Evolutionary conservation across 2,113 vertebrate genomes (phyloP).

Genomic region (Pholis gunnellus): DNA sequence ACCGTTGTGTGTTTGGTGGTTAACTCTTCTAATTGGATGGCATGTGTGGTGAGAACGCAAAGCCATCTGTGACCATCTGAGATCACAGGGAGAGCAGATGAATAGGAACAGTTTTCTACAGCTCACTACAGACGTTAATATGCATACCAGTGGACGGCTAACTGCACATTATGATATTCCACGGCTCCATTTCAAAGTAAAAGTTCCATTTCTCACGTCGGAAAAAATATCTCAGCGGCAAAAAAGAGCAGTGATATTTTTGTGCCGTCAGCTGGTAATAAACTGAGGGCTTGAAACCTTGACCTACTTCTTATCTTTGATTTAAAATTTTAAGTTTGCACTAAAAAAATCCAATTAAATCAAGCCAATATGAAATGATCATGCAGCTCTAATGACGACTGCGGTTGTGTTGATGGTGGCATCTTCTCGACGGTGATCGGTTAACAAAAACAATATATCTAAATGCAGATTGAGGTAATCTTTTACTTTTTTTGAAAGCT

Average conservation of each 20-base stretch:
- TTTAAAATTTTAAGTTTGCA: conserved; percentile 3
- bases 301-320: conserved; percentile 14
- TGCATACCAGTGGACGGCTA: conserved; percentile 67
- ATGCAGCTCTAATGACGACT: not conserved
- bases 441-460: conserved; percentile 6
- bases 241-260: conserved; percentile 45
- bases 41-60: conserved; percentile 55
- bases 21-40: conserved; percentile 60
- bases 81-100: conserved; percentile 72
- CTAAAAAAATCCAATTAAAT: conserved; percentile 7
- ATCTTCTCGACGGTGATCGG: not conserved
- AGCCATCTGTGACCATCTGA: conserved; percentile 70
- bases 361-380: not conserved
- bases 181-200: conserved; percentile 39
- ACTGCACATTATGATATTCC: conserved; percentile 43
- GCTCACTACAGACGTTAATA: conserved; percentile 62
- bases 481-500: not conserved
- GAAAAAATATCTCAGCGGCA: conserved; percentile 41
- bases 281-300: conserved; percentile 25
- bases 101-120: conserved; percentile 69
- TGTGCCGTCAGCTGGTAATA: conserved; percentile 8
- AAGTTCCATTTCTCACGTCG: conserved; percentile 46
- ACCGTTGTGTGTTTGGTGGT: conserved; percentile 41
- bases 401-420: not conserved
- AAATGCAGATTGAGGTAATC: not conserved